Evolutionary conservation across 2,797 vertebrate species (phyloP).

Genomic region (Dicrostonyx torquatus): DNA sequence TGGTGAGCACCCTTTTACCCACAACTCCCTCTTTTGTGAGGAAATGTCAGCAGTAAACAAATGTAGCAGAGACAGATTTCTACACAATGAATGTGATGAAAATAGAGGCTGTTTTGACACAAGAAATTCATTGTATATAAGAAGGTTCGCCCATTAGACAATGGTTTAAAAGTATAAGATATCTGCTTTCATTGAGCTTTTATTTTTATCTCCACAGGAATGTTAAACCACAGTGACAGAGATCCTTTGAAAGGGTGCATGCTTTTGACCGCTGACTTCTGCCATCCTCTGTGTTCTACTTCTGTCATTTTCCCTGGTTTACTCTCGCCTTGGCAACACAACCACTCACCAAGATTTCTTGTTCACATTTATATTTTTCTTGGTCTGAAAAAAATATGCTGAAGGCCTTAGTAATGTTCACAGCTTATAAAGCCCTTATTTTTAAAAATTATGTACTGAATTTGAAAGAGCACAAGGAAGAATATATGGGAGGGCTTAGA

Average conservation of each 20-base stretch:
- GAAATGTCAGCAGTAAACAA: not conserved
- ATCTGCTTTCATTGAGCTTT: not conserved
- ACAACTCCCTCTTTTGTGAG: not conserved
- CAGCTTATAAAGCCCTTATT: not conserved
- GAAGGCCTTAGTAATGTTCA: not conserved
- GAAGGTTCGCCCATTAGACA: not conserved
- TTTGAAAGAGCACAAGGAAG: not conserved
- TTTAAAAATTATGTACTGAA: not conserved
- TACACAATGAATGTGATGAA: not conserved
- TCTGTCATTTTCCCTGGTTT: not conserved
- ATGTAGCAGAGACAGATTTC: too few relatives aligned
- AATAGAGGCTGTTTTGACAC: not conserved
- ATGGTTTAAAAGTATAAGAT: not conserved
- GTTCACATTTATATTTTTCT: not conserved
- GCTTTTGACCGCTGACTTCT: accelerated
- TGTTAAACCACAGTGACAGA: not conserved
- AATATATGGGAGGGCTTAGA: not conserved
- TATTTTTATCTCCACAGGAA: accelerated
- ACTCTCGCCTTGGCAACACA: not conserved
- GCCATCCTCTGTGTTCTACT: accelerated
- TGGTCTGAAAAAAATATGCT: not conserved
- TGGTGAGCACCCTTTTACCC: not conserved
- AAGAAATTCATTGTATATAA: not conserved
- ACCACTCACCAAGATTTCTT: not conserved
- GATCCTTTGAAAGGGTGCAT: not conserved